phyloP scores from a whole-genome alignment of 2,113 vertebrate species.

The Solenodon paradoxus region DNA sequence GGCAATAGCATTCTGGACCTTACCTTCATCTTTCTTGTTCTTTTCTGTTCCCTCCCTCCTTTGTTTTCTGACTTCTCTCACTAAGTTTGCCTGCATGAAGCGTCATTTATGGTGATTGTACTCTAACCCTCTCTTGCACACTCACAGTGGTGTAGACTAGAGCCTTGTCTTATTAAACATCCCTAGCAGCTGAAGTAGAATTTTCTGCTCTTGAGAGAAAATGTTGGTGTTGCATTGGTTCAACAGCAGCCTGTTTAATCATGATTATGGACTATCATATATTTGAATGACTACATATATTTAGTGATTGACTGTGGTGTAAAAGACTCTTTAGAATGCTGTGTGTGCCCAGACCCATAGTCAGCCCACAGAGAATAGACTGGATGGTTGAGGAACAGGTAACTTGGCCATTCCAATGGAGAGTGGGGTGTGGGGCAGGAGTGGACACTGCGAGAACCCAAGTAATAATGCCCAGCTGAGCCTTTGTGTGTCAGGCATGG shows the following conservation, averaged over 20 bases:
- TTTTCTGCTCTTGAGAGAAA: neutral
- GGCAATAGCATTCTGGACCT: neutral
- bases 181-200: neutral
- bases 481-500: neutral
- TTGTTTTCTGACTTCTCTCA: neutral
- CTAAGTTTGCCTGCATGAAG: neutral
- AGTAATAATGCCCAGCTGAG: neutral
- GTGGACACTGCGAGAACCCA: neutral
- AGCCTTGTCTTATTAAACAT: neutral
- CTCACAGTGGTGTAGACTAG: neutral
- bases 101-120: neutral
- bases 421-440: neutral
- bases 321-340: neutral
- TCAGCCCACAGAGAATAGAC: neutral
- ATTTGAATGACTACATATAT: neutral
- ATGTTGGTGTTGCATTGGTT: neutral
- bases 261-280: accelerated
- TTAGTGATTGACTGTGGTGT: neutral
- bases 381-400: neutral
- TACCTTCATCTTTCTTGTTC: neutral
- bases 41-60: neutral
- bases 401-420: neutral
- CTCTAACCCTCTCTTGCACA: neutral
- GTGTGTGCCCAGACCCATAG: neutral
- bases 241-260: neutral